These are phyloP conservation scores for Podabrus alpinus DNA, from an alignment of 2,888 invertebrate genomes.

Conservation along the genomic window DNA sequence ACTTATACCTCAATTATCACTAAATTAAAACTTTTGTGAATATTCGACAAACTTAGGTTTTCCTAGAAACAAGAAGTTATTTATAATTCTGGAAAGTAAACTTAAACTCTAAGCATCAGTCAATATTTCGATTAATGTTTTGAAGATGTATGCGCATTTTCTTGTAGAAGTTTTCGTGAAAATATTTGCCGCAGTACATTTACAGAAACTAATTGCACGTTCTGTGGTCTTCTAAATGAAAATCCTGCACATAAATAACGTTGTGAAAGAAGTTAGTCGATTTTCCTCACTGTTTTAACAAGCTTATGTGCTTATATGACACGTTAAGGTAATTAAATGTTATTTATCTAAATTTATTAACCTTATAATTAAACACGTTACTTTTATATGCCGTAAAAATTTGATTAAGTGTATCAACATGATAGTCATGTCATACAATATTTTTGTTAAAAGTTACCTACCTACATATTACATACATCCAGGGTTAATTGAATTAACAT, in stretches of 20 bases:
- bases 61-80: not conserved
- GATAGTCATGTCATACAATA: not conserved
- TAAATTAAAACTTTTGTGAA: not conserved
- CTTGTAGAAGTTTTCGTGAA: slow-evolving; percentile 4
- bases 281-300: not conserved
- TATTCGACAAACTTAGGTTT: not conserved
- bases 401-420: not conserved
- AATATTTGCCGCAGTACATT: slow-evolving; percentile 4
- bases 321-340: not conserved
- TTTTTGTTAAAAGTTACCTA: not conserved
- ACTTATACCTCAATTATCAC: not conserved
- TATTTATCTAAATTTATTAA: not conserved
- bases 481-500: not conserved
- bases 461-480: not conserved
- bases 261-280: not conserved
- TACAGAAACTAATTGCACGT: slow-evolving; percentile 5
- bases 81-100: not conserved
- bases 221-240: slow-evolving; percentile 5
- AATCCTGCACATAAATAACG: slow-evolving; percentile 1
- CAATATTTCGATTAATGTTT: slow-evolving; percentile 3
- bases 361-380: not conserved
- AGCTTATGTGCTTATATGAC: not conserved
- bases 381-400: not conserved
- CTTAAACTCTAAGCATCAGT: not conserved
- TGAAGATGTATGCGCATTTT: slow-evolving; percentile 3